A percentile compares a stretch with the other conserved stretches of the same genome.
These are phyloP conservation scores for Euclidia mi DNA, from an alignment of 2,888 invertebrate species.

Conservation along the genomic window DNA sequence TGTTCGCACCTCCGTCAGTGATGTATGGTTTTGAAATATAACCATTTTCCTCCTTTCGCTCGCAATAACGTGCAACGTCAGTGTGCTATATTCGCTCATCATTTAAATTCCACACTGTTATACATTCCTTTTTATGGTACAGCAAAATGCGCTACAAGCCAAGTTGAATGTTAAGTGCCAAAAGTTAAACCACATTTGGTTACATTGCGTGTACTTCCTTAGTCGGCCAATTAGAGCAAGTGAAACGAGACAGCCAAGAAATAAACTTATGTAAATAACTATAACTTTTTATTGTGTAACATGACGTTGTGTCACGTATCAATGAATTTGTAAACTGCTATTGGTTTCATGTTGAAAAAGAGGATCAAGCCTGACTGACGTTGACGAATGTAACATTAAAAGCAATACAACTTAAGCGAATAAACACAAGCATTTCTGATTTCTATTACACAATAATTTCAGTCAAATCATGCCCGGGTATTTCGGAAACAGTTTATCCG, in stretches of 20 bases:
- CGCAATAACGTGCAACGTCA: slow-evolving; percentile 34
- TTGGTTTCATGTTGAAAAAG: too few species aligned
- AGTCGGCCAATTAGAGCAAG: background rate
- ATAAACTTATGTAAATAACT: slow-evolving; percentile 1
- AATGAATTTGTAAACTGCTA: too few species aligned
- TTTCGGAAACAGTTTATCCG: slow-evolving; percentile 4
- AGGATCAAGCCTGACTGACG: too few species aligned
- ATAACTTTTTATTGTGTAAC: background rate
- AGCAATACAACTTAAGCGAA: too few species aligned
- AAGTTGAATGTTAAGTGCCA: slow-evolving; percentile 8
- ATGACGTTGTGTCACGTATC: background rate
- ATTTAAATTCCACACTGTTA: too few species aligned
- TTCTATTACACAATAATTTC: slow-evolving; percentile 9
- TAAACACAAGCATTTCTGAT: background rate
- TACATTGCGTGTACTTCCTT: background rate
- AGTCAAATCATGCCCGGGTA: slow-evolving; percentile 2
- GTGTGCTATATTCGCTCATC: slow-evolving; percentile 2
- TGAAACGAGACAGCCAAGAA: background rate
- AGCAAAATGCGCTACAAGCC: background rate
- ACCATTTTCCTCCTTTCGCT: slow-evolving; percentile 22
- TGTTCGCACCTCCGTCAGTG: slow-evolving; percentile 32
- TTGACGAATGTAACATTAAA: too few species aligned
- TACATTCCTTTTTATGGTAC: too few species aligned
- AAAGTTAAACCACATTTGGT: background rate
- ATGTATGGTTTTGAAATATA: slow-evolving; percentile 39